A percentile compares a stretch with the other conserved stretches of the same genome.
These are phyloP conservation scores for Pemphredon lugubris DNA, from an alignment of 2,888 invertebrate species.

Conservation along the genomic window DNA sequence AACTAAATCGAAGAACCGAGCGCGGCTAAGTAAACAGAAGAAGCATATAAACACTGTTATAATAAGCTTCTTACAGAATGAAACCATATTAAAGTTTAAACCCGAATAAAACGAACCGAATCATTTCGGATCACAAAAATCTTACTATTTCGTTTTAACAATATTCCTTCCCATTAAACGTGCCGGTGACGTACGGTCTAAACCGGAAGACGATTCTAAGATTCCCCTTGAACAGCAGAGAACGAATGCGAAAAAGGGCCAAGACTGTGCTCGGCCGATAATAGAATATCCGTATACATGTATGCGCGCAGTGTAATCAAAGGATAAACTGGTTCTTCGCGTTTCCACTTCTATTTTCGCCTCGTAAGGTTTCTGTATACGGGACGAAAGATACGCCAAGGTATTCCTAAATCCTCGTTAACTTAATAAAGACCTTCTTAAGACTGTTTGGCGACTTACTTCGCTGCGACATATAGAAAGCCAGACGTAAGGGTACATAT, in stretches of 20 bases:
- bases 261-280: no score
- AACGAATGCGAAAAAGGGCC: no score
- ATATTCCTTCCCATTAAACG: no score
- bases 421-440: slow-evolving; percentile 78
- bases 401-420: slow-evolving; percentile 78
- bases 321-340: slow-evolving; percentile 35
- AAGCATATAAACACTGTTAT: slow-evolving; percentile 20
- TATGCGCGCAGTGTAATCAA: slow-evolving; percentile 35
- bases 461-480: slow-evolving; percentile 59
- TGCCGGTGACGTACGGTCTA: no score
- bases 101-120: slow-evolving; percentile 18
- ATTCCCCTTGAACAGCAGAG: no score
- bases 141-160: no score
- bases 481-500: slow-evolving; percentile 71
- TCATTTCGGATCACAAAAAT: no score
- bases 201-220: no score
- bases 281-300: no score
- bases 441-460: slow-evolving; percentile 79
- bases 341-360: slow-evolving; percentile 67
- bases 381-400: slow-evolving; percentile 74
- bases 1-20: no score
- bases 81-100: slow-evolving; percentile 57
- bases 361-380: slow-evolving; percentile 75
- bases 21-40: slow-evolving; percentile 9
- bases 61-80: slow-evolving; percentile 54